Conservation (phyloP, 2,888 invertebrate genomes). For the Mesorhabditis sp. region DNA sequence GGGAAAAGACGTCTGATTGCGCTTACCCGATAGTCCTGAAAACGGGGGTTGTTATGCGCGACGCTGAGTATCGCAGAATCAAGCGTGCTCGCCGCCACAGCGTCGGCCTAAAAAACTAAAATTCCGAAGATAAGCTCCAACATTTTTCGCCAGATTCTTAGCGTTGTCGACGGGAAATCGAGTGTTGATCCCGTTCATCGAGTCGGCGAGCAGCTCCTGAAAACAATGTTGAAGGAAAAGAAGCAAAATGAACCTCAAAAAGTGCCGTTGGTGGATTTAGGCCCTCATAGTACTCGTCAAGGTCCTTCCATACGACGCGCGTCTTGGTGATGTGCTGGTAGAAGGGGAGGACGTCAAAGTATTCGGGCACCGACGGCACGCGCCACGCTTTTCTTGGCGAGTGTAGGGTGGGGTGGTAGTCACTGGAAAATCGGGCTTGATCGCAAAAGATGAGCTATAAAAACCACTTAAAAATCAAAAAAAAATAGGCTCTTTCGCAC, state of each 20-base stretch:
- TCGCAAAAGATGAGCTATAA: background rate
- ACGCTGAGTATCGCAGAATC: slow-evolving; percentile 34
- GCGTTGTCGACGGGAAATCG: background rate
- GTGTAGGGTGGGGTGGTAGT: slow-evolving; percentile 43
- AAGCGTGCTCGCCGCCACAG: slow-evolving; percentile 20
- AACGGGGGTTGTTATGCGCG: slow-evolving; percentile 30
- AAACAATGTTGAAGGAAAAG: background rate
- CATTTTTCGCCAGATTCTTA: background rate
- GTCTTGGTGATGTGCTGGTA: slow-evolving; percentile 53
- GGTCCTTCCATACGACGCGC: slow-evolving; percentile 27
- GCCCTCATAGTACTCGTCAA: slow-evolving; percentile 37
- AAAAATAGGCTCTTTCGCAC: background rate
- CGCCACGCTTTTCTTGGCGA: slow-evolving; percentile 51
- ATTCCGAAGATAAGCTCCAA: background rate
- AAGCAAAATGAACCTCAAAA: slow-evolving; percentile 18
- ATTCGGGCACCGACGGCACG: slow-evolving; percentile 41
- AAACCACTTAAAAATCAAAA: background rate
- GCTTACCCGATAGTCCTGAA: slow-evolving; percentile 26
- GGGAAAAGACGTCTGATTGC: background rate
- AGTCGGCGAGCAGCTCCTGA: slow-evolving; percentile 10
- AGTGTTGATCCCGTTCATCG: slow-evolving; percentile 6
- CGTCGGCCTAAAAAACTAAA: background rate
- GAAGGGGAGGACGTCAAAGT: slow-evolving; percentile 49
- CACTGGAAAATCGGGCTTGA: slow-evolving; percentile 23
- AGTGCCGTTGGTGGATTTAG: slow-evolving; percentile 31